A percentile compares a stretch with the other conserved stretches of the same genome.
Evolutionary conservation across 1,140 invertebrate genomes (phyloP).

Genomic region (Battus philenor): DNA sequence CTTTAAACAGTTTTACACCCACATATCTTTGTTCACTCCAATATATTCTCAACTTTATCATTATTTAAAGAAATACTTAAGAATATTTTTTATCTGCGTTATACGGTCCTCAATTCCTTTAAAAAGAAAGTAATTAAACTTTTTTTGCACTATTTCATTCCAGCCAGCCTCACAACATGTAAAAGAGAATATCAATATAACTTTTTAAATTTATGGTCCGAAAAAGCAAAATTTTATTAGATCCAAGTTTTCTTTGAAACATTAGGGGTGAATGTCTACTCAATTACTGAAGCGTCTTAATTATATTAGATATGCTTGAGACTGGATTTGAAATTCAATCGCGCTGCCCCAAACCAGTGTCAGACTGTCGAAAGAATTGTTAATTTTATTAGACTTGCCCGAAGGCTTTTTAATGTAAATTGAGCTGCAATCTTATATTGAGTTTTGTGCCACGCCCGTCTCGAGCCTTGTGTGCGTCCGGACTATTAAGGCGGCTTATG

Average conservation of each 20-base stretch:
- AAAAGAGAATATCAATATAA: neutral
- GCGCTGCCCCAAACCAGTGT: conserved; percentile 41
- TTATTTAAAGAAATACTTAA: too few relatives aligned
- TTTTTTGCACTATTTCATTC: too few relatives aligned
- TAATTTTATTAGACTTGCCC: conserved; percentile 65
- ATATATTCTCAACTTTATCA: too few relatives aligned
- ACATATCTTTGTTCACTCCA: too few relatives aligned
- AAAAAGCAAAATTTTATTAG: conserved; percentile 22
- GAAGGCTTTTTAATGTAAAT: conserved; percentile 68
- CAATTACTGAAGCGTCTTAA: conserved; percentile 66
- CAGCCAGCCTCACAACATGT: too few relatives aligned
- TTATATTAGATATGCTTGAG: conserved; percentile 67
- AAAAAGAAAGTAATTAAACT: too few relatives aligned
- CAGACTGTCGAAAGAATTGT: conserved; percentile 57
- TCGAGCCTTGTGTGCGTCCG: conserved; percentile 4
- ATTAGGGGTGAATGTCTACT: conserved; percentile 59
- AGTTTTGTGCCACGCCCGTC: neutral
- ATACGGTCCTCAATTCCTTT: too few relatives aligned
- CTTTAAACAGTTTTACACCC: too few relatives aligned
- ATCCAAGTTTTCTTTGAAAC: conserved; percentile 37
- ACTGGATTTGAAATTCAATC: conserved; percentile 72
- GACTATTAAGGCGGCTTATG: conserved; percentile 11
- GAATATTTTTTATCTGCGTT: too few relatives aligned
- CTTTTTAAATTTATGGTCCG: conserved; percentile 1
- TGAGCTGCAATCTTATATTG: conserved; percentile 39